A percentile compares a stretch with the other conserved stretches of the same genome.
These are phyloP conservation scores for Drosophila fuyamai DNA, from an alignment of 1,140 invertebrate species.

Conservation along the genomic window DNA sequence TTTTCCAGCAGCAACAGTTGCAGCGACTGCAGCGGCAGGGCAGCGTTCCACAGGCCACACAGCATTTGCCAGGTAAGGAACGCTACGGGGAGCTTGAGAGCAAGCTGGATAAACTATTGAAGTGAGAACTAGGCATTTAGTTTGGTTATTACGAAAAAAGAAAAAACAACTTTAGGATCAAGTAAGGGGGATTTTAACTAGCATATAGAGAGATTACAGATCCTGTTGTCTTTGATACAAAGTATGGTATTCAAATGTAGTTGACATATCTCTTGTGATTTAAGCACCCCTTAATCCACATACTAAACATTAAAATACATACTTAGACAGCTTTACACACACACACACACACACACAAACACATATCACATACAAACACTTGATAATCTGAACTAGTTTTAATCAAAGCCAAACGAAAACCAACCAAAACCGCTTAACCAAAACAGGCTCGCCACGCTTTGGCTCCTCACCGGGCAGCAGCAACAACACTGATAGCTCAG, in stretches of 20 bases:
- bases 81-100: not conserved
- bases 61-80: slow-evolving; percentile 88
- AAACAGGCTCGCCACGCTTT: slow-evolving; percentile 83
- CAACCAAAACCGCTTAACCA: slow-evolving; percentile 74
- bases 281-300: slow-evolving; percentile 32
- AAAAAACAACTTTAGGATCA: not conserved
- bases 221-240: too few species aligned
- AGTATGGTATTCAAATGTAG: not conserved
- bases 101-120: not conserved
- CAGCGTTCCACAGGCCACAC: slow-evolving; percentile 88
- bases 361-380: slow-evolving; percentile 30
- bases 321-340: slow-evolving; percentile 50
- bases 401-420: slow-evolving; percentile 64
- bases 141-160: not conserved
- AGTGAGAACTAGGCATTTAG: slow-evolving; percentile 1
- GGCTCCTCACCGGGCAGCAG: slow-evolving; percentile 68
- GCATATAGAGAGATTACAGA: not conserved
- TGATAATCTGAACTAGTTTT: slow-evolving; percentile 65
- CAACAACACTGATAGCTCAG: slow-evolving; percentile 48
- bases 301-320: slow-evolving; percentile 60
- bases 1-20: slow-evolving; percentile 81
- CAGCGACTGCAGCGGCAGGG: slow-evolving; percentile 88
- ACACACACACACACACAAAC: slow-evolving; percentile 39
- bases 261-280: slow-evolving; percentile 12
- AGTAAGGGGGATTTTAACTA: not conserved